Conservation (phyloP, 2,797 vertebrate genomes). For the Aphelocoma californica region DNA sequence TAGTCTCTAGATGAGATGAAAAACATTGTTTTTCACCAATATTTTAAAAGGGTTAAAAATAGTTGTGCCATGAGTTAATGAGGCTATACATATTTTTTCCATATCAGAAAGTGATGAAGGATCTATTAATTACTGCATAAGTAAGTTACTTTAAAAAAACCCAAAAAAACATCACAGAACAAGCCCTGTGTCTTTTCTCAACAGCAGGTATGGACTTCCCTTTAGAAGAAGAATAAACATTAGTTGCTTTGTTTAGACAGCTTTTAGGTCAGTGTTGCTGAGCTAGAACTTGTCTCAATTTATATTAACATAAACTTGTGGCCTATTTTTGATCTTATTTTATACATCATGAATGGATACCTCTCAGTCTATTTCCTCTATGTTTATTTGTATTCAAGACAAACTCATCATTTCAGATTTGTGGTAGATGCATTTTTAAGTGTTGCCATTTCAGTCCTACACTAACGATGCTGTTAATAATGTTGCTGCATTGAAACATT, state of each 20-base stretch:
- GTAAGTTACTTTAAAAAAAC: background rate
- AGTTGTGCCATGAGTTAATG: background rate
- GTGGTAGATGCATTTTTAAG: constrained; percentile 9
- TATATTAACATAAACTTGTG: background rate
- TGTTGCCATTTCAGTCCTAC: constrained; percentile 13
- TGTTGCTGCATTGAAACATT: background rate
- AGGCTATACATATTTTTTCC: background rate
- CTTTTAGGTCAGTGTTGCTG: background rate
- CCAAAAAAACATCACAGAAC: fast-evolving
- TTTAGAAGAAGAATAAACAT: background rate
- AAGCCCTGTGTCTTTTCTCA: background rate
- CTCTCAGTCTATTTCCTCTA: background rate
- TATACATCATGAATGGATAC: constrained; percentile 1
- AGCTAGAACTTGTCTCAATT: background rate
- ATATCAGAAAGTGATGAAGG: background rate
- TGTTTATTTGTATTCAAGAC: constrained; percentile 28
- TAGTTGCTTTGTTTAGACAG: background rate
- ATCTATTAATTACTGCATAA: background rate
- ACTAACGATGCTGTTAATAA: background rate
- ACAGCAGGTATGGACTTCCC: background rate
- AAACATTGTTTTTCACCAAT: background rate
- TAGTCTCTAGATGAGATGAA: background rate
- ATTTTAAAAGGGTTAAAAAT: background rate
- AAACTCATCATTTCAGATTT: constrained; percentile 26
- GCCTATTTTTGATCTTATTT: background rate